Base-by-base conservation (phyloP, 1,140 invertebrate genomes). In the Zeugodacus cucurbitae region DNA sequence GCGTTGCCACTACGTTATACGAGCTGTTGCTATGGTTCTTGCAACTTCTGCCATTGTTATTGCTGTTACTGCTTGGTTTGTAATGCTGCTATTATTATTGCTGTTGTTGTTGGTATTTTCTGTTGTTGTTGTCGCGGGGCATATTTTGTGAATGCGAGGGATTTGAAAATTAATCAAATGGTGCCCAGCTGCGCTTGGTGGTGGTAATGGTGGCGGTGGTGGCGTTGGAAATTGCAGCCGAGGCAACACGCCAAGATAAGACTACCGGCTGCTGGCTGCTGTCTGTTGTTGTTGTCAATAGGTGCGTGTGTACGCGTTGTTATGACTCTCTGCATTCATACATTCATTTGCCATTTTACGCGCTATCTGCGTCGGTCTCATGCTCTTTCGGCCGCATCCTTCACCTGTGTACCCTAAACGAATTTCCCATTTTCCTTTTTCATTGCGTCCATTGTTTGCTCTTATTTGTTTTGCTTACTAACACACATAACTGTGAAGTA, bases 101-200 rank as follows among this genome's bases (percentile, higher is more conserved):
- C 17, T 59, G 3, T 26, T 48, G 44, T 48, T 48, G 74, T n/a
- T 48, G 44, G 11, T n/a, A 7, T 29, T 82, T 0, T 26, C n/a
- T 48, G 22, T 82, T 54, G 41, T 82, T 48, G 74, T 48, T 82
- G 74, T 48, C 22, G 74, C 74, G 44, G 44, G 41, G 22, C 41
- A 48, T 34, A 82, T 48, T 82, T 82, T 26, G 74, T 82, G 74
- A 54, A 82, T 48, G 17, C 57, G 86, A 87, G 86, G 86, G 86
- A 87, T 58, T 59, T 64, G 59, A 64, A 87, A 87, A 87, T 87
- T 87, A 87, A 87, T 87, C 86, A 87, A 87, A 62, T 87, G 86
- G 32, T 58, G 86, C 57, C 86, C 86, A 64, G 86, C 59, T 58
- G 86, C 86, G 86, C 22, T 34, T 44, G 41, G 10, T 44, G 78